These are phyloP conservation scores for Archaeoteleia sp. DNA, from an alignment of 2,888 invertebrate genomes.

Conservation along the genomic window DNA sequence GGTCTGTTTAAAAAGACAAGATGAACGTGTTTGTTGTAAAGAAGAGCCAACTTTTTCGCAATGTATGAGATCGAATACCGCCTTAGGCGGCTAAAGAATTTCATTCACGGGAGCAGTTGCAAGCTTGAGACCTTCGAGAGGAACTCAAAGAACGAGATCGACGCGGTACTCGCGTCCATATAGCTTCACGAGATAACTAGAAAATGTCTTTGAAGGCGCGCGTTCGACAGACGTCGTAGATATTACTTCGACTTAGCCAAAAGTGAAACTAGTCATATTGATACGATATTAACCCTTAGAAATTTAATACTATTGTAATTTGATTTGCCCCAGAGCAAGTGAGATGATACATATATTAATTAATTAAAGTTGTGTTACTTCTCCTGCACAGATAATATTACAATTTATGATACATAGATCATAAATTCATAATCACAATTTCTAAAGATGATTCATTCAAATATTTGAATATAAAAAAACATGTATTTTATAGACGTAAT, in stretches of 20 bases:
- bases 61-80: constrained; percentile 16
- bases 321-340: too few species aligned
- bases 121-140: constrained; percentile 17
- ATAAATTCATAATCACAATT: too few species aligned
- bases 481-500: too few species aligned
- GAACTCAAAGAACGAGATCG: constrained; percentile 34
- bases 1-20: constrained; percentile 3
- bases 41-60: not conserved
- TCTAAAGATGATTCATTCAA: too few species aligned
- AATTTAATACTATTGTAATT: too few species aligned
- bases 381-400: too few species aligned
- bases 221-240: constrained; percentile 30
- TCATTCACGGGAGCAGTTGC: constrained; percentile 25
- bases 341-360: too few species aligned
- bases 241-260: constrained; percentile 27
- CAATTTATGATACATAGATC: too few species aligned
- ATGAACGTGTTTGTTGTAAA: constrained; percentile 3
- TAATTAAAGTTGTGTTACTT: too few species aligned
- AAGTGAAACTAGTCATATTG: too few species aligned
- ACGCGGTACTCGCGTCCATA: constrained; percentile 1
- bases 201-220: constrained; percentile 30
- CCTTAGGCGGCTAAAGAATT: constrained; percentile 34
- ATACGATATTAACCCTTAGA: too few species aligned
- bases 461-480: too few species aligned
- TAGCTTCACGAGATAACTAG: constrained; percentile 19